Evolutionary conservation across 2,113 vertebrate species (phyloP).

Genomic region (Phocoena sinus): DNA sequence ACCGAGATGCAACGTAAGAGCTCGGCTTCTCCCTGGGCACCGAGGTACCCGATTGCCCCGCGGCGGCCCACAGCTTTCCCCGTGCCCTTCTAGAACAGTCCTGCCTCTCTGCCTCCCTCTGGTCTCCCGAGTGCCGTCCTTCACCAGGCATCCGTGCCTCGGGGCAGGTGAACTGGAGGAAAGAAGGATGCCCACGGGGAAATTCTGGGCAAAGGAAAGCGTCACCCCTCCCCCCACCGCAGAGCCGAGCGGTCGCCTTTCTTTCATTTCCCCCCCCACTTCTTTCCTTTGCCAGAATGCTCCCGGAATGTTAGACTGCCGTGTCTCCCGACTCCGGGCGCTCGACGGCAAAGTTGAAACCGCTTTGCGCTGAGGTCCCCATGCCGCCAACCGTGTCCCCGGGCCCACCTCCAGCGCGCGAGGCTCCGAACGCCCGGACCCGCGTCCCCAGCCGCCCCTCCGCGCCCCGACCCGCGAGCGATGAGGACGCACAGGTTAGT

Average conservation of each 20-base stretch:
- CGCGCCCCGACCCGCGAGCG: not conserved
- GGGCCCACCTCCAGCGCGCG: not conserved
- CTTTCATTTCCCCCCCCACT: too few relatives aligned
- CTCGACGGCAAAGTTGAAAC: not conserved
- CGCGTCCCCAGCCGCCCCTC: not conserved
- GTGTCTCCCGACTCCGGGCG: not conserved
- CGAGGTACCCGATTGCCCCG: not conserved
- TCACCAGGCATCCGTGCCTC: not conserved
- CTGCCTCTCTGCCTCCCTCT: not conserved
- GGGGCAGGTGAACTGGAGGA: not conserved
- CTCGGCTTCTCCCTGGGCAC: not conserved
- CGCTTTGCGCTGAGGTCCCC: not conserved
- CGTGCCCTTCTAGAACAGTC: too few relatives aligned
- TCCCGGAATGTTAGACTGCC: not conserved
- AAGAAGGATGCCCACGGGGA: not conserved
- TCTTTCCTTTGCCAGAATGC: not conserved
- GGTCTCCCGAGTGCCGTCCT: not conserved
- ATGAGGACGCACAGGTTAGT: slow-evolving; percentile 26
- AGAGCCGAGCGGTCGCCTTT: not conserved
- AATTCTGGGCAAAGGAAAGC: not conserved
- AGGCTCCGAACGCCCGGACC: not conserved
- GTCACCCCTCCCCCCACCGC: not conserved
- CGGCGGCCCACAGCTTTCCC: not conserved
- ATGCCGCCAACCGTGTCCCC: not conserved
- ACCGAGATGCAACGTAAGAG: rapidly evolving